These are phyloP conservation scores for Thinocorus orbignyianus DNA, from an alignment of 2,113 vertebrate species.

Conservation along the genomic window DNA sequence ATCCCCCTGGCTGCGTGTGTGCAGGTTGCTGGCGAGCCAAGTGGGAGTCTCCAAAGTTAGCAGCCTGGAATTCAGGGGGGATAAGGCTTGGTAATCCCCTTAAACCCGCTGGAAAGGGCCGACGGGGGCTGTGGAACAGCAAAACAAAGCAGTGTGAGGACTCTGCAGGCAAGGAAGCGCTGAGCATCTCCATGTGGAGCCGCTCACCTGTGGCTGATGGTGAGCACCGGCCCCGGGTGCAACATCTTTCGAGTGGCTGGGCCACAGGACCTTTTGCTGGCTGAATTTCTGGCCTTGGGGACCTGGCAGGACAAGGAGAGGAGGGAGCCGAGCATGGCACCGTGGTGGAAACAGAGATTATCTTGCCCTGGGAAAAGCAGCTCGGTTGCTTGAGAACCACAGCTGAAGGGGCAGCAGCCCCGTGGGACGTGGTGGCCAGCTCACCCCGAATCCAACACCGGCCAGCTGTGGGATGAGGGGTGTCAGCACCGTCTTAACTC, in stretches of 20 bases:
- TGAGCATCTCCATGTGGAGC: background rate
- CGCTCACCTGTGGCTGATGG: rapidly evolving
- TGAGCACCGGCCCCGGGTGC: background rate
- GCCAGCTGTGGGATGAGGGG: background rate
- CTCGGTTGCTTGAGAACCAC: background rate
- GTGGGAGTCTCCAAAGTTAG: background rate
- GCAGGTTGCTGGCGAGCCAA: background rate
- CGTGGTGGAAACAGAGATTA: background rate
- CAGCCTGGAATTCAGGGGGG: conserved; percentile 16
- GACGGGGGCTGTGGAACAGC: background rate
- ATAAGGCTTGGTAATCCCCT: conserved; percentile 29
- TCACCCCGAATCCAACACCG: background rate
- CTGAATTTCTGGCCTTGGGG: background rate
- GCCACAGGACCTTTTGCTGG: background rate
- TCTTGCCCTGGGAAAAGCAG: background rate
- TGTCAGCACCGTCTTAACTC: rapidly evolving
- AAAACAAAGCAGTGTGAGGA: background rate
- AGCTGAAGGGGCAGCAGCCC: background rate
- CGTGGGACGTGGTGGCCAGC: rapidly evolving
- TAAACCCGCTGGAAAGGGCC: background rate
- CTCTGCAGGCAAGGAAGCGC: background rate
- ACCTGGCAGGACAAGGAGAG: background rate
- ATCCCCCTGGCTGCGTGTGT: background rate
- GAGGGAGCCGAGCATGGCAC: background rate
- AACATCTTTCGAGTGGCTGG: rapidly evolving